phyloP scores from a whole-genome alignment of 2,797 vertebrate species.

The Danio choprae region DNA sequence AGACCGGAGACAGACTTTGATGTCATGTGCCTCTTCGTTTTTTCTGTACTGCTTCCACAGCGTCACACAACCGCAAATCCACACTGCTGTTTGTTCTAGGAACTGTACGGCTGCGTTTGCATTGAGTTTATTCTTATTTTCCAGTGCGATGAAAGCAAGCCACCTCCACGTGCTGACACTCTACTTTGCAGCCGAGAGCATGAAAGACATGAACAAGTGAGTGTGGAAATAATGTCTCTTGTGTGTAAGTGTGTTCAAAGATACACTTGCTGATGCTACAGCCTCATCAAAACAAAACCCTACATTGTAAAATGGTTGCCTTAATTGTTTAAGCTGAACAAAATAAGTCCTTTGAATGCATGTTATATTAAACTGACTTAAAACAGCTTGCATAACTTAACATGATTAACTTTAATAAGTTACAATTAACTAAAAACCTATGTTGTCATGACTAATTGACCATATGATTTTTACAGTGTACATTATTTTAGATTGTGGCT shows the following conservation, averaged over 20 bases:
- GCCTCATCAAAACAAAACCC: not conserved
- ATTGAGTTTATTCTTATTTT: slow-evolving; percentile 12
- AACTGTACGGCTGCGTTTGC: not conserved
- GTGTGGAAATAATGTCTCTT: slow-evolving; percentile 51
- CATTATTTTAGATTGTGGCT: too few species aligned
- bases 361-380: too few species aligned
- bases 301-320: too few species aligned
- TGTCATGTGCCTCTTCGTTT: not conserved
- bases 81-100: not conserved
- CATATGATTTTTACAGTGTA: too few species aligned
- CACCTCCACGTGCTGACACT: slow-evolving; percentile 83
- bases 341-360: too few species aligned
- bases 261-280: not conserved
- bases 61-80: not conserved
- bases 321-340: too few species aligned
- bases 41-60: not conserved
- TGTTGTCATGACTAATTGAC: too few species aligned
- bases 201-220: slow-evolving; percentile 86
- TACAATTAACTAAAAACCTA: too few species aligned
- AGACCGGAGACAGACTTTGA: not conserved
- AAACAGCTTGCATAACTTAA: too few species aligned
- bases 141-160: slow-evolving; percentile 85
- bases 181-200: slow-evolving; percentile 86
- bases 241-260: slow-evolving; percentile 6
- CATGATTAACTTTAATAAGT: too few species aligned